Percentiles rank a stretch among this genome's conserved stretches.
Evolutionary conservation across 2,113 vertebrate species (phyloP).

Genomic region (Chaetops frenatus): DNA sequence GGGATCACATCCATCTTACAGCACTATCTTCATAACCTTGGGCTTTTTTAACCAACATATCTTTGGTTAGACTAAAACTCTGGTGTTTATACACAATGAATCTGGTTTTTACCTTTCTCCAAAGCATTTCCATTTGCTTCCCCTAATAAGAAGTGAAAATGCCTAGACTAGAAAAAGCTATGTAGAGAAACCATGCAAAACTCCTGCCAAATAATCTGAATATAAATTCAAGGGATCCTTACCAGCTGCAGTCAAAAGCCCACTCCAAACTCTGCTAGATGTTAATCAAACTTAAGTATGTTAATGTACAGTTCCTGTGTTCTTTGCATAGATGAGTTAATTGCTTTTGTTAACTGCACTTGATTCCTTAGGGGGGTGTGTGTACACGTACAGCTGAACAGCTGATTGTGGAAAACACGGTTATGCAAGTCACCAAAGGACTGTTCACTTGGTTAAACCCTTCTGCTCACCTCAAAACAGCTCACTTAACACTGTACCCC

Average conservation of each 20-base stretch:
- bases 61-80: neutral
- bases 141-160: neutral
- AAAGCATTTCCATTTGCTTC: neutral
- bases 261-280: constrained; percentile 15
- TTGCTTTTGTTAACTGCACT: neutral
- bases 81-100: neutral
- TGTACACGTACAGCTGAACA: neutral
- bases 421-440: neutral
- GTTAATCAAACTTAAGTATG: constrained; percentile 38
- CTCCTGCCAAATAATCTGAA: constrained; percentile 36
- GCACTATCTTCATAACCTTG: neutral
- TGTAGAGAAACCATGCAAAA: neutral
- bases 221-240: constrained; percentile 26
- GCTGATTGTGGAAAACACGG: neutral
- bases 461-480: neutral
- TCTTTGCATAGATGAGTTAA: neutral
- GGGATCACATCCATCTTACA: neutral
- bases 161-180: neutral
- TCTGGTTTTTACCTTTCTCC: neutral
- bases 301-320: neutral
- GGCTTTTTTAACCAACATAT: neutral
- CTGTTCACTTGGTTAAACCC: neutral
- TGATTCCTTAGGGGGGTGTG: neutral
- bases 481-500: neutral
- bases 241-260: constrained; percentile 44